A percentile compares a stretch with the other conserved stretches of the same genome.
Conservation (phyloP, 2,113 vertebrate species). For the Ammodramus savannarum region DNA sequence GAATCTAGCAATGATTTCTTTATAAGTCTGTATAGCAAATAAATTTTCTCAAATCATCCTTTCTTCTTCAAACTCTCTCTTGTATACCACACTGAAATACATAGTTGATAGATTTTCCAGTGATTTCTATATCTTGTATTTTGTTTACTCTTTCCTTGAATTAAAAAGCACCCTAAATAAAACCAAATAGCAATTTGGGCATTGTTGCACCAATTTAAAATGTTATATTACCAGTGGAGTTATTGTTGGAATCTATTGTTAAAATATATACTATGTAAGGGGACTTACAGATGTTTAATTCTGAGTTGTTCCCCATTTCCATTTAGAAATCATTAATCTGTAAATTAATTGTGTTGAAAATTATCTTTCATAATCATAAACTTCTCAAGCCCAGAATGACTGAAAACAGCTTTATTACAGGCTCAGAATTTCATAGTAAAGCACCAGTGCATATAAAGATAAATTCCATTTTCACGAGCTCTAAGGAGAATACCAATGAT, state of each 20-base stretch:
- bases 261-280: not conserved
- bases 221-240: not conserved
- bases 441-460: not conserved
- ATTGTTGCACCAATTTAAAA: not conserved
- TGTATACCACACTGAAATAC: not conserved
- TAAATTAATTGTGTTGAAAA: not conserved
- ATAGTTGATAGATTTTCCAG: not conserved
- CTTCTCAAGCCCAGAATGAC: not conserved
- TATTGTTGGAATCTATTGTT: not conserved
- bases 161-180: not conserved
- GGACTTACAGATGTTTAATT: not conserved
- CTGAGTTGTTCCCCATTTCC: not conserved
- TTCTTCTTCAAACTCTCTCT: not conserved
- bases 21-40: not conserved
- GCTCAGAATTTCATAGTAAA: not conserved
- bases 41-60: not conserved
- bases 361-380: not conserved
- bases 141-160: not conserved
- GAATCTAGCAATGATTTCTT: conserved; percentile 22
- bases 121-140: not conserved
- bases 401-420: not conserved
- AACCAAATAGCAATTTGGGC: not conserved
- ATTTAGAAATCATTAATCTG: not conserved
- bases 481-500: conserved; percentile 51
- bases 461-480: conserved; percentile 9